These are phyloP conservation scores for Phortica variegata DNA, from an alignment of 1,140 invertebrate genomes.

Conservation along the genomic window DNA sequence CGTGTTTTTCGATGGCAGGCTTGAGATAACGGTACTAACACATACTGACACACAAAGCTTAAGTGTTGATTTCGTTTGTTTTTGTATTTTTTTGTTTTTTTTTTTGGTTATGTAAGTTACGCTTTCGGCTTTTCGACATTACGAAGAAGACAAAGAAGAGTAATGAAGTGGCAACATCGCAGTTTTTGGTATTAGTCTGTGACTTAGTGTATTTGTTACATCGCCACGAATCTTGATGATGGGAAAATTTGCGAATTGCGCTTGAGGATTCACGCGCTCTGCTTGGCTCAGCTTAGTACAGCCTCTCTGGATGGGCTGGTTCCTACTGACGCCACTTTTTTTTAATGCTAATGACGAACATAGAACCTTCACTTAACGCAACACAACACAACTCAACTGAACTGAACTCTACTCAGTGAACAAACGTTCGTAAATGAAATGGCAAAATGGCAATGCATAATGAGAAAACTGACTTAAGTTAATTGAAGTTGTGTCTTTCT, in stretches of 20 bases:
- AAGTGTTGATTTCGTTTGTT: too few species aligned
- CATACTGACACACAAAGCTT: too few species aligned
- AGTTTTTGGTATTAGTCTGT: too few species aligned
- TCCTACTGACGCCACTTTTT: neutral
- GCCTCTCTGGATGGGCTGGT: neutral
- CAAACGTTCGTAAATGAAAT: slow-evolving; percentile 47
- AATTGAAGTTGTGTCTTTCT: slow-evolving; percentile 43
- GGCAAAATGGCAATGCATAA: slow-evolving; percentile 40
- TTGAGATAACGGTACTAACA: too few species aligned
- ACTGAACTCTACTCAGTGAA: slow-evolving; percentile 53
- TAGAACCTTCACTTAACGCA: neutral
- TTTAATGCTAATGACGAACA: neutral
- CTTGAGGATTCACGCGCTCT: slow-evolving; percentile 12
- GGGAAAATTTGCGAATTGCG: slow-evolving; percentile 52
- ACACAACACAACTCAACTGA: slow-evolving; percentile 4
- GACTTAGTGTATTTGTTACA: slow-evolving; percentile 51
- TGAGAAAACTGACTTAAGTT: slow-evolving; percentile 54
- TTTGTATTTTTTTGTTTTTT: too few species aligned
- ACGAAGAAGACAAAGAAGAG: too few species aligned
- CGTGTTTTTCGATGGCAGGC: too few species aligned
- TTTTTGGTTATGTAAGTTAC: too few species aligned
- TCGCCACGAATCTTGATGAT: slow-evolving; percentile 54
- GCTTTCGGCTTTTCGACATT: too few species aligned
- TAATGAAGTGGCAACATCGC: too few species aligned
- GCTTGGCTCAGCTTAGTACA: neutral